These are phyloP conservation scores for Coptodon rendalli DNA, from an alignment of 2,113 vertebrate genomes.

Conservation along the genomic window DNA sequence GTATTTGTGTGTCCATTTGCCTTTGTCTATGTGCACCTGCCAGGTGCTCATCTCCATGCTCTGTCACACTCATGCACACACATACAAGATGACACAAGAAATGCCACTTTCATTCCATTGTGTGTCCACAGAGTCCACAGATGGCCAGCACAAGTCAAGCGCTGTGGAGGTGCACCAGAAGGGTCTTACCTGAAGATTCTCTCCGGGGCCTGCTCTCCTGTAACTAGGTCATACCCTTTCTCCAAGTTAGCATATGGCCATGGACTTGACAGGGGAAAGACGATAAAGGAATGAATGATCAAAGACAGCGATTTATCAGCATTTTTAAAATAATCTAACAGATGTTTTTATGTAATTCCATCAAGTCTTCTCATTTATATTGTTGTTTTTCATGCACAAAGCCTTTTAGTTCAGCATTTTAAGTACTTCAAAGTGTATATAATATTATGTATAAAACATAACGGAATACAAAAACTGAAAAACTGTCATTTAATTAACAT, in stretches of 20 bases:
- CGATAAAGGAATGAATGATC: neutral
- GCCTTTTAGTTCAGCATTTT: neutral
- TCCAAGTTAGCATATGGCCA: slow-evolving; percentile 97
- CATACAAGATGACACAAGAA: neutral
- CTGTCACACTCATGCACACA: neutral
- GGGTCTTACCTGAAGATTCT: slow-evolving; percentile 92
- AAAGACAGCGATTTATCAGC: neutral
- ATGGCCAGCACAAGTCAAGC: slow-evolving; percentile 9
- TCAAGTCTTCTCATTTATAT: neutral
- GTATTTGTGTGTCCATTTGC: neutral
- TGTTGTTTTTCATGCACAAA: neutral
- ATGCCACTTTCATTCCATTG: neutral
- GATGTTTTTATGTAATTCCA: neutral
- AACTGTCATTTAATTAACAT: neutral
- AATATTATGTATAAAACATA: neutral
- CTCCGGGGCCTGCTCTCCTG: slow-evolving; percentile 92
- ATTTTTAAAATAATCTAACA: neutral
- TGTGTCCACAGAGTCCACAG: slow-evolving; percentile 1
- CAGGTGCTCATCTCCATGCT: slow-evolving; percentile 5
- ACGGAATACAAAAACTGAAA: neutral
- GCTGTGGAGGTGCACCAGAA: neutral
- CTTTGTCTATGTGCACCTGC: slow-evolving; percentile 9
- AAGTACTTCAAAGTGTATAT: neutral
- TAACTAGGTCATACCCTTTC: slow-evolving; percentile 94
- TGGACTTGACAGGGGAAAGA: slow-evolving; percentile 70